A percentile compares a stretch with the other conserved stretches of the same genome.
Evolutionary conservation across 2,113 vertebrate genomes (phyloP).

Genomic region (Larimichthys crocea): DNA sequence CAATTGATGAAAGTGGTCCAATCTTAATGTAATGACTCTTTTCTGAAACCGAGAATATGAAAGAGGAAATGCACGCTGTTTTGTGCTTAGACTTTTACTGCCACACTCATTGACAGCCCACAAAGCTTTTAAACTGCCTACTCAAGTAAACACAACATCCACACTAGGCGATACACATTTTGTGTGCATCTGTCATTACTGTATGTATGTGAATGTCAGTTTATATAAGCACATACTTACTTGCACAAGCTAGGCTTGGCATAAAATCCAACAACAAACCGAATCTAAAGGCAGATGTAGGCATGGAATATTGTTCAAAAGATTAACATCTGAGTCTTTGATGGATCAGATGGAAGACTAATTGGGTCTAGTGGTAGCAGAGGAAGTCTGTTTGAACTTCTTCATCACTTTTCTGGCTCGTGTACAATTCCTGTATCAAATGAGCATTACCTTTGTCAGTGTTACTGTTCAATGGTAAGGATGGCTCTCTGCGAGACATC

Average conservation of each 20-base stretch:
- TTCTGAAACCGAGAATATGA: conserved; percentile 16
- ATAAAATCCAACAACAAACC: background rate
- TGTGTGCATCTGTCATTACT: background rate
- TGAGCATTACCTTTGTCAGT: no score
- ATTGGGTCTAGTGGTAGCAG: background rate
- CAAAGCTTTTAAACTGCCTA: conserved; percentile 14
- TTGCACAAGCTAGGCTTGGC: background rate
- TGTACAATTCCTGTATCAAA: background rate
- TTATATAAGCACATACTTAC: background rate
- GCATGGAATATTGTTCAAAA: background rate
- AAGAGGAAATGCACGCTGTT: background rate
- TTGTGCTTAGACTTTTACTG: background rate
- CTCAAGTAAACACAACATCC: conserved; percentile 4
- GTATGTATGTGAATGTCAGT: background rate
- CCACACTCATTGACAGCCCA: background rate
- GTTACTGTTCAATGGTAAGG: background rate
- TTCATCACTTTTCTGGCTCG: background rate
- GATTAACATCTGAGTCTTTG: background rate
- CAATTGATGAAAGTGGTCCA: conserved; percentile 16
- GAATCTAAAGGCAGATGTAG: background rate
- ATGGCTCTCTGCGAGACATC: conserved; percentile 15
- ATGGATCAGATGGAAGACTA: background rate
- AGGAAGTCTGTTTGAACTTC: background rate
- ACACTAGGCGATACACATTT: background rate
- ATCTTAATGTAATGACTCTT: conserved; percentile 19